Percentiles rank a stretch among this genome's conserved stretches.
Evolutionary conservation across 2,888 invertebrate species (phyloP).

Genomic region (Arge pagana): DNA sequence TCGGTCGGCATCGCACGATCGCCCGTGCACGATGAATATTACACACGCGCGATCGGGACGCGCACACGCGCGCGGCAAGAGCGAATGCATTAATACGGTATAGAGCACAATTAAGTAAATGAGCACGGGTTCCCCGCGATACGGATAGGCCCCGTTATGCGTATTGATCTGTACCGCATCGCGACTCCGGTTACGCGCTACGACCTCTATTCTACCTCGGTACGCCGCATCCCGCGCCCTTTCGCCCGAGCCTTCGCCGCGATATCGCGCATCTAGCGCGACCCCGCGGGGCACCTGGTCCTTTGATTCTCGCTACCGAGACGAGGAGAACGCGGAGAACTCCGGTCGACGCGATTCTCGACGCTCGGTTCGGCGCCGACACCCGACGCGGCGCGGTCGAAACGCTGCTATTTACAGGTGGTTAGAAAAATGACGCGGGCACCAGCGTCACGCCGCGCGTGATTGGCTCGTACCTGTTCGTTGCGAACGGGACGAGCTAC

Average conservation of each 20-base stretch:
- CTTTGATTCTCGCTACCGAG: too few species aligned
- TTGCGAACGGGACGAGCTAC: too few species aligned
- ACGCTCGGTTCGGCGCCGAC: conserved; percentile 31
- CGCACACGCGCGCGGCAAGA: conserved; percentile 37
- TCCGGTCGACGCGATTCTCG: conserved; percentile 31
- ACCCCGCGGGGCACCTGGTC: neutral
- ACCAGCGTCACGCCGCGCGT: too few species aligned
- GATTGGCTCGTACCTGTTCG: too few species aligned
- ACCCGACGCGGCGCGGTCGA: conserved; percentile 17
- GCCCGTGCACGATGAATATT: conserved; percentile 47
- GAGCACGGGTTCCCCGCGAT: conserved; percentile 56
- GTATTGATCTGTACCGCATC: conserved; percentile 55
- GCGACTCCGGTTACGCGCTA: conserved; percentile 51
- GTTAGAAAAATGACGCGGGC: too few species aligned
- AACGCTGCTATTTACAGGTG: conserved; percentile 27
- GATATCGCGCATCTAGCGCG: neutral
- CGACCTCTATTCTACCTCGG: neutral
- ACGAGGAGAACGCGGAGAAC: neutral
- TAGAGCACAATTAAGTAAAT: conserved; percentile 59
- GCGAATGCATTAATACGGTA: conserved; percentile 41
- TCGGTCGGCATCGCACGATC: neutral
- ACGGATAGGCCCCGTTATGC: conserved; percentile 57
- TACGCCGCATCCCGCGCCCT: neutral
- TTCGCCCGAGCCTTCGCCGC: neutral
- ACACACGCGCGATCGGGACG: conserved; percentile 36